Conservation (phyloP, 2,797 vertebrate species). For the Platalea minor region DNA sequence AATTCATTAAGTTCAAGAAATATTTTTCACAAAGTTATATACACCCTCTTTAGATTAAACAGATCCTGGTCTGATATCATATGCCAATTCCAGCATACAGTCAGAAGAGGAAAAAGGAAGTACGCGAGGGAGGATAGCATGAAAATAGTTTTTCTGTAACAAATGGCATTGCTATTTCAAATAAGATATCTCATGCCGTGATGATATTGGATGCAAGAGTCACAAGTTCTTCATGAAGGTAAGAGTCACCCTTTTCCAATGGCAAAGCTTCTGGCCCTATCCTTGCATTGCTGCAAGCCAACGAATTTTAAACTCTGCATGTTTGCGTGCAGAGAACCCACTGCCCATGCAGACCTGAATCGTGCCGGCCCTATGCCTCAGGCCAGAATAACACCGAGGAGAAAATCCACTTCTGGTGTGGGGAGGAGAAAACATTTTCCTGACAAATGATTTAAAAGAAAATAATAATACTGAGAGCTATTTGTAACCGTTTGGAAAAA, state of each 20-base stretch:
- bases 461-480: conserved; percentile 2
- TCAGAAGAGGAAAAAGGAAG: not conserved
- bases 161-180: not conserved
- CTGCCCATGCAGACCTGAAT: not conserved
- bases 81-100: not conserved
- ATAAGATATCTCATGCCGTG: not conserved
- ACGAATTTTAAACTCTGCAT: not conserved
- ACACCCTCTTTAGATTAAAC: not conserved
- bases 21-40: not conserved
- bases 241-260: not conserved
- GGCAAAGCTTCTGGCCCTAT: not conserved
- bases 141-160: not conserved
- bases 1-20: not conserved
- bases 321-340: not conserved
- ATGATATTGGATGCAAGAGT: not conserved
- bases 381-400: not conserved
- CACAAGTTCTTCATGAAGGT: not conserved
- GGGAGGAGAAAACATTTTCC: not conserved
- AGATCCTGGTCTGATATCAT: not conserved
- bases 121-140: not conserved
- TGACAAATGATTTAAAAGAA: not conserved
- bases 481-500: not conserved
- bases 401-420: not conserved
- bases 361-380: not conserved
- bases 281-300: not conserved